Conservation (phyloP, 2,888 invertebrate species). For the Rotaria magnacalcarata region DNA sequence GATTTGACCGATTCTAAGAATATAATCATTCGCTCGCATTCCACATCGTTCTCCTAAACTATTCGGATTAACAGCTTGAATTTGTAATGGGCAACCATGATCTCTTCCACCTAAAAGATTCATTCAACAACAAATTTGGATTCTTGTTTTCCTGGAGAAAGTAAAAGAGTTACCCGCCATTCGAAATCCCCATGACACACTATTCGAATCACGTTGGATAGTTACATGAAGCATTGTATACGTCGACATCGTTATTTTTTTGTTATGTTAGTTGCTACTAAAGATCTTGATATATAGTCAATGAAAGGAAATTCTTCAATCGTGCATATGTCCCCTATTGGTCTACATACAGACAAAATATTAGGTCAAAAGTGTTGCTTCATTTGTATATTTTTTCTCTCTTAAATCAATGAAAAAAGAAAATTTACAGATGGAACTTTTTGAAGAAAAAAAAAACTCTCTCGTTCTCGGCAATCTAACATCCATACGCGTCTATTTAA, state of each 20-base stretch:
- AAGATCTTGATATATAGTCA: background rate
- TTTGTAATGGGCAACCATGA: background rate
- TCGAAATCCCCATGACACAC: conserved; percentile 4
- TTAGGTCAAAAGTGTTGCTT: background rate
- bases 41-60: conserved; percentile 41
- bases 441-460: too few relatives aligned
- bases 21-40: conserved; percentile 36
- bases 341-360: background rate
- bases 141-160: too few relatives aligned
- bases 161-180: background rate
- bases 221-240: conserved; percentile 5
- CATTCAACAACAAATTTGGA: background rate
- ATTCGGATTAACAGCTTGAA: conserved; percentile 37
- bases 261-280: background rate
- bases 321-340: background rate
- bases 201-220: background rate
- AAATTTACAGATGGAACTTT: too few relatives aligned
- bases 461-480: too few relatives aligned
- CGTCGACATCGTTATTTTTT: background rate
- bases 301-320: background rate
- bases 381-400: background rate
- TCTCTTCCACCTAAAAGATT: background rate
- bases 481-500: background rate
- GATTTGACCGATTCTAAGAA: conserved; percentile 35
- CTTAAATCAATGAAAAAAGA: too few relatives aligned